Evolutionary conservation across 2,797 vertebrate species (phyloP).

Genomic region (Danionella dracula): DNA sequence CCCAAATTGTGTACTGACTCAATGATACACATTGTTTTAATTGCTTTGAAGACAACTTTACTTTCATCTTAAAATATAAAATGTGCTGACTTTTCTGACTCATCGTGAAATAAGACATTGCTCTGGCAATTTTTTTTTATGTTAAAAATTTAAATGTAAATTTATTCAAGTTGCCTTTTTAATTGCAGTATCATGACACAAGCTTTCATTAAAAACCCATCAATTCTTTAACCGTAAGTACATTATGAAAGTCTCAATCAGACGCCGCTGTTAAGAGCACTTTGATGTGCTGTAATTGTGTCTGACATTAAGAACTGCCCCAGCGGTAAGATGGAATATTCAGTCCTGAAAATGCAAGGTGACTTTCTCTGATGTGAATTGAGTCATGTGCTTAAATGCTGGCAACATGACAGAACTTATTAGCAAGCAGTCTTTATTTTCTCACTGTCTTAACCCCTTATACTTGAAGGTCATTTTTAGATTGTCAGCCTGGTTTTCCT

Average conservation of each 20-base stretch:
- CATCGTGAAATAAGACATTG: too few relatives aligned
- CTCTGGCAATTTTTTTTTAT: too few relatives aligned
- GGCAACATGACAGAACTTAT: constrained; percentile 19
- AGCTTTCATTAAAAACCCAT: neutral
- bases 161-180: too few relatives aligned
- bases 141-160: neutral
- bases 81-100: too few relatives aligned
- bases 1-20: too few relatives aligned
- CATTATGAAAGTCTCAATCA: constrained; percentile 7
- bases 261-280: neutral
- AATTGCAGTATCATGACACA: neutral
- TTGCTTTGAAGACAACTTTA: too few relatives aligned
- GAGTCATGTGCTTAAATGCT: constrained; percentile 16
- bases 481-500: too few relatives aligned
- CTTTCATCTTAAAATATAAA: too few relatives aligned
- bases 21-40: too few relatives aligned
- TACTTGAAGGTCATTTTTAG: too few relatives aligned
- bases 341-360: neutral
- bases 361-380: constrained; percentile 17
- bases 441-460: neutral
- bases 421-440: neutral
- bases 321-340: constrained; percentile 12
- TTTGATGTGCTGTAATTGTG: constrained; percentile 8
- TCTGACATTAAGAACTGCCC: constrained; percentile 7
- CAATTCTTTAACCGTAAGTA: neutral